Evolutionary conservation across 2,888 invertebrate species (phyloP).

Genomic region (Lypha dubia): DNA sequence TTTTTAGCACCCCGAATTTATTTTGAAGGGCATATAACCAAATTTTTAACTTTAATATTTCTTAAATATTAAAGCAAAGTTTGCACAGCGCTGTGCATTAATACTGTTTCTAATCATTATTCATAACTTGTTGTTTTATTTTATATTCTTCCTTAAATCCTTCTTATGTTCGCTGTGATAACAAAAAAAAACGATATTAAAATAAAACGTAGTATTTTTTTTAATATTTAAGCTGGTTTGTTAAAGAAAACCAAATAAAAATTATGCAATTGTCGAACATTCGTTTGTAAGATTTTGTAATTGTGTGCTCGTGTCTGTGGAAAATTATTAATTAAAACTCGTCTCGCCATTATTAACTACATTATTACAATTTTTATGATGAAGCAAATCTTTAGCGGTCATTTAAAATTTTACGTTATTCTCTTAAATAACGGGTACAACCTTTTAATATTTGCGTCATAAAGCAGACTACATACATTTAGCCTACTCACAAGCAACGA

Average conservation of each 20-base stretch:
- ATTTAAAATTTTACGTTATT: not conserved
- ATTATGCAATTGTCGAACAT: not conserved
- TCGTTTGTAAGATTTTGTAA: not conserved
- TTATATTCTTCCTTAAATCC: not conserved
- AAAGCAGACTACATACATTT: too few relatives aligned
- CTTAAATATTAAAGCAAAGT: not conserved
- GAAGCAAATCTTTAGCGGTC: slow-evolving; percentile 16
- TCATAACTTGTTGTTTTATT: not conserved
- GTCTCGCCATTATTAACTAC: slow-evolving; percentile 54
- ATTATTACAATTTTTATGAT: slow-evolving; percentile 23
- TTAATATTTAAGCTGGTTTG: not conserved
- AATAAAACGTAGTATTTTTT: not conserved
- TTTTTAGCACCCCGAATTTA: too few relatives aligned
- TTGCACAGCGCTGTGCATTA: not conserved
- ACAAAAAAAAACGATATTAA: slow-evolving; percentile 14
- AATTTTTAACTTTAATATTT: too few relatives aligned
- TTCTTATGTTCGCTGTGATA: slow-evolving; percentile 20
- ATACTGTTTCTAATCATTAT: slow-evolving; percentile 32
- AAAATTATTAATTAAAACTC: slow-evolving; percentile 52
- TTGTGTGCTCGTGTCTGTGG: not conserved
- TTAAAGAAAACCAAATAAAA: not conserved
- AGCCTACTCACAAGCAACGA: too few relatives aligned
- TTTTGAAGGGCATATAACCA: too few relatives aligned
- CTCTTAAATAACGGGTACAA: not conserved
- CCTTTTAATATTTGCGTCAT: not conserved